phyloP scores from a whole-genome alignment of 2,797 vertebrate species.

The Periophthalmus magnuspinnatus region DNA sequence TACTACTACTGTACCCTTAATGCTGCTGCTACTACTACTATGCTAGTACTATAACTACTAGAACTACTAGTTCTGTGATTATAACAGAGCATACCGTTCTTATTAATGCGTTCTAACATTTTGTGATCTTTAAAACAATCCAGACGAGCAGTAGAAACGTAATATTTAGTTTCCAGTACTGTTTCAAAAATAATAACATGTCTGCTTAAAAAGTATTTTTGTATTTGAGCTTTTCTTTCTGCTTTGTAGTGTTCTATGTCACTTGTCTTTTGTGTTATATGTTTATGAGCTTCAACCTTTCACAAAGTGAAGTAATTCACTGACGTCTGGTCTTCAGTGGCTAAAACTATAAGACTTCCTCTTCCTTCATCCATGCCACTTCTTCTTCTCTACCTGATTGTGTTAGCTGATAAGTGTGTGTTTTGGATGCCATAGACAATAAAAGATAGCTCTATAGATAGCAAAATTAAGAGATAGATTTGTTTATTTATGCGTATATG shows the following conservation, averaged over 20 bases:
- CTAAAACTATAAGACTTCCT: conserved; percentile 46
- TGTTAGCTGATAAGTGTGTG: conserved; percentile 33
- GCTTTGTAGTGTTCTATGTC: background rate
- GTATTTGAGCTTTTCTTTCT: background rate
- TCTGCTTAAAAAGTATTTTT: background rate
- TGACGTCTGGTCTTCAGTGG: conserved; percentile 14
- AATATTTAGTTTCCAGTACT: background rate
- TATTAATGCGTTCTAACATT: background rate
- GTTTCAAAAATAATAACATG: background rate
- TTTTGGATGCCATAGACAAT: conserved; percentile 23
- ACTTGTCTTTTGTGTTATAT: background rate
- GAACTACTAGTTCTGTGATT: background rate
- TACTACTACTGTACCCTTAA: background rate
- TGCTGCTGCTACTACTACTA: background rate
- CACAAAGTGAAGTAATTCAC: background rate
- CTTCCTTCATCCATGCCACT: conserved; percentile 31
- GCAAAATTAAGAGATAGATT: background rate
- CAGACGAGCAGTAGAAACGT: background rate
- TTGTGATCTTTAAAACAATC: background rate
- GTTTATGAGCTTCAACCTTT: background rate
- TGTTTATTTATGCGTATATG: too few species aligned
- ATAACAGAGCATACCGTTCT: background rate
- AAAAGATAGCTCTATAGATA: background rate
- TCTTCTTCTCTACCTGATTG: conserved; percentile 37
- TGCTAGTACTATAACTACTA: background rate